Evolutionary conservation across 2,797 vertebrate genomes (phyloP).

Genomic region (Nyctalus aviator): DNA sequence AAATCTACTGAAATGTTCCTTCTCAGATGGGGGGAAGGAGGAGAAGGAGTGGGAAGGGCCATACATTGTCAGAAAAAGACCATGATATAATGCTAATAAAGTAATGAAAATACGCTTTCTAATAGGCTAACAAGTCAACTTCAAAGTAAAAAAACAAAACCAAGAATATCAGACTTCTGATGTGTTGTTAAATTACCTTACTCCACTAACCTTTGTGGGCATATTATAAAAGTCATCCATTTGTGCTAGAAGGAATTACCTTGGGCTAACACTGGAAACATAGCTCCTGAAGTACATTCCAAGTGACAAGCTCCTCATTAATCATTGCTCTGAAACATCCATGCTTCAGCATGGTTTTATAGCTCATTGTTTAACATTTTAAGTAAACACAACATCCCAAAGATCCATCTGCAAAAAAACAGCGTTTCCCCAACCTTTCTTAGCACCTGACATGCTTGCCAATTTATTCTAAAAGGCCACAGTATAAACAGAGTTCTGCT

Average conservation of each 20-base stretch:
- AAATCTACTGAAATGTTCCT: conserved; percentile 27
- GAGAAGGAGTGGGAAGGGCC: not conserved
- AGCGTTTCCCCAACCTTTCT: conserved; percentile 53
- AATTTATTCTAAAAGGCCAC: conserved; percentile 76
- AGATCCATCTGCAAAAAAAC: conserved; percentile 76
- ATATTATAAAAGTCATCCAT: conserved; percentile 88
- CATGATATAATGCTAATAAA: conserved; percentile 63
- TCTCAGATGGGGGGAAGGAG: not conserved
- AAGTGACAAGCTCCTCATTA: conserved; percentile 87
- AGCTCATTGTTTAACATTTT: conserved; percentile 82
- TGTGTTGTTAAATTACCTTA: conserved; percentile 81
- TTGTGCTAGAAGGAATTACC: conserved; percentile 87
- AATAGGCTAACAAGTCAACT: conserved; percentile 73
- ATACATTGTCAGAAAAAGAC: conserved; percentile 67
- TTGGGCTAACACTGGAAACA: conserved; percentile 82
- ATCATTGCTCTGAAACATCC: conserved; percentile 87
- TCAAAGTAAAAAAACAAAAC: conserved; percentile 74
- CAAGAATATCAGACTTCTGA: conserved; percentile 76
- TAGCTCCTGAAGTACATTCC: conserved; percentile 86
- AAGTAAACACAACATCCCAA: conserved; percentile 76
- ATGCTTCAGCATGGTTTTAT: conserved; percentile 81
- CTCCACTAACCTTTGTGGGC: conserved; percentile 84
- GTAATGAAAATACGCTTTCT: conserved; percentile 79
- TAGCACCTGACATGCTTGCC: conserved; percentile 54
- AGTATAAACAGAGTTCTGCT: conserved; percentile 45